Evolutionary conservation across 2,113 vertebrate genomes (phyloP), one percentile per base, ranked within the genome.

Genomic region (Ammospiza caudacuta): DNA sequence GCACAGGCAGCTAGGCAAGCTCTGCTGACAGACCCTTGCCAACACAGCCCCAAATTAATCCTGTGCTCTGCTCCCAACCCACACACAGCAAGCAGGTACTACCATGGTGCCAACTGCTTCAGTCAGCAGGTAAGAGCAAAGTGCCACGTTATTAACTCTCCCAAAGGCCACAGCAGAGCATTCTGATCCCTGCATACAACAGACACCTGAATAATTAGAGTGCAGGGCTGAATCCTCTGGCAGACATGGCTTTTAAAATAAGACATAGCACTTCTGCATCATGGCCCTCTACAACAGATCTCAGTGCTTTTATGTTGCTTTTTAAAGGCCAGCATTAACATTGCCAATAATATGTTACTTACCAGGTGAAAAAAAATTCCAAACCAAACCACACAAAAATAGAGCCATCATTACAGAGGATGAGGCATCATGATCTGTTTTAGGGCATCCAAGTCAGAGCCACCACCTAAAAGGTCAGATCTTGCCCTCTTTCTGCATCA

Each of bases 11-110:
- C 92, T 85, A 72, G 70, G 87, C 78, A 84, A 61, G 58, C 87
- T 91, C 67, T 95, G 72, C 79, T 91, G 87, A 28, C 82, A 91
- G 55, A 74, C 77, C 75, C n/a, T 66, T 74, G 72, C 96, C 88
- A 83, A 73, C 78, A 74, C 84, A 66, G 80, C 81, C 78, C 84
- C 59, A 58, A 78, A 84, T 87, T 78, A 94, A 82, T 92, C 70
- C 62, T 61, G 49, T 46, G 18, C 74, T 62, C 33, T 69, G 77
- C 51, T 91, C 63, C 85, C 74, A 66, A 54, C 89, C 44, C 87
- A 69, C 89, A 28, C 37, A 14, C 29, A 43, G 77, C 59, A 62
- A 59, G 62, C 61, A 28, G 64, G 89, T 64, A 87, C n/a, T 68
- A 61, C 88, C 68, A 33, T 1, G 16, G 49, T 85, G 90, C 88